Conservation (phyloP, 2,888 invertebrate species). For the Catocala nupta region DNA sequence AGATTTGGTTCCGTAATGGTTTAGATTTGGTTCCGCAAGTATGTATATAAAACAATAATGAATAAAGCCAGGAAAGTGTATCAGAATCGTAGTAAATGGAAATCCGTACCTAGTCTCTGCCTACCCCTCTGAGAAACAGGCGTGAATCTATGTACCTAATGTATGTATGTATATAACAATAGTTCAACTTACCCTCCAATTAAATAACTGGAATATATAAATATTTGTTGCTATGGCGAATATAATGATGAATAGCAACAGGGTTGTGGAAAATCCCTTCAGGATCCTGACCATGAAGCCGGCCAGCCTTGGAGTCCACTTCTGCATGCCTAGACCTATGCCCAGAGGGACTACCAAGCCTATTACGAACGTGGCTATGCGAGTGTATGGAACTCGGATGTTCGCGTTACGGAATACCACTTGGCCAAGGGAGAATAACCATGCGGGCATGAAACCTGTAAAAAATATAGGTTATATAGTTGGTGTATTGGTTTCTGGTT, state of each 20-base stretch:
- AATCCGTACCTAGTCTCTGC: too few species aligned
- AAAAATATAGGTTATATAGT: conserved; percentile 33
- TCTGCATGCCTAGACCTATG: conserved; percentile 88
- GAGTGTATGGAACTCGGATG: conserved; percentile 92
- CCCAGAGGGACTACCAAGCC: conserved; percentile 92
- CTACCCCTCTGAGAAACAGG: too few species aligned
- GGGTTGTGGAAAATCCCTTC: conserved; percentile 93
- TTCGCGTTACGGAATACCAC: conserved; percentile 91
- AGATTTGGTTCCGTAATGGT: too few species aligned
- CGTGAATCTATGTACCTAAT: too few species aligned
- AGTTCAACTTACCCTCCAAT: conserved; percentile 91
- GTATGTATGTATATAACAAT: too few species aligned
- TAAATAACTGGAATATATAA: conserved; percentile 95
- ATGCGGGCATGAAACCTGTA: conserved; percentile 94
- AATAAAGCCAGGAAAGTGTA: too few species aligned
- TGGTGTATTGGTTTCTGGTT: neutral
- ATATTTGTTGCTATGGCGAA: conserved; percentile 96
- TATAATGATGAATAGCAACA: conserved; percentile 94
- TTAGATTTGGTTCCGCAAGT: too few species aligned
- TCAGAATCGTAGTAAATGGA: too few species aligned
- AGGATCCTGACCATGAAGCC: conserved; percentile 92
- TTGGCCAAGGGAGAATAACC: conserved; percentile 95
- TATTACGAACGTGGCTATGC: conserved; percentile 91
- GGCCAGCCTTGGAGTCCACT: conserved; percentile 89
- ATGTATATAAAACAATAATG: too few species aligned